phyloP scores from a whole-genome alignment of 1,140 invertebrate genomes.

The Atopsyche davidsoni region DNA sequence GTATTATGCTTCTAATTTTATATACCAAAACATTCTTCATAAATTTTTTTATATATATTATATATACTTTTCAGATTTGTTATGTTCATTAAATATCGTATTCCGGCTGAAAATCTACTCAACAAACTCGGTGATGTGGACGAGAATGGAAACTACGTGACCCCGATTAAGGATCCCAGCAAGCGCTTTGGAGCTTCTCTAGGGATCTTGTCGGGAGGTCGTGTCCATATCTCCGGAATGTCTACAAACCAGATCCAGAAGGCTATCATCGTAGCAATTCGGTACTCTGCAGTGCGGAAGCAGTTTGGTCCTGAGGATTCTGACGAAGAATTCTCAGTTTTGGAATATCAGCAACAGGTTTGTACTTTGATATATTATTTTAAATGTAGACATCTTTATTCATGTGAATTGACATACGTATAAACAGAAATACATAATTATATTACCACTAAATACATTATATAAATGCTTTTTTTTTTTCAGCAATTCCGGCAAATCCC shows the following conservation, averaged over 20 bases:
- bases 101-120: constrained; percentile 71
- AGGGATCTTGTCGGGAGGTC: constrained; percentile 69
- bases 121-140: constrained; percentile 85
- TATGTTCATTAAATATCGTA: constrained; percentile 76
- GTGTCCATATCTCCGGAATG: constrained; percentile 42
- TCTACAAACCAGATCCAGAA: constrained; percentile 60
- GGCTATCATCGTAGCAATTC: constrained; percentile 69
- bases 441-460: not conserved
- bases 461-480: constrained; percentile 29
- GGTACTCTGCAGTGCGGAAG: constrained; percentile 73
- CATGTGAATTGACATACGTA: not conserved
- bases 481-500: constrained; percentile 79
- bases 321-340: constrained; percentile 62
- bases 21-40: too few relatives aligned
- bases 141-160: constrained; percentile 71
- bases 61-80: constrained; percentile 55
- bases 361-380: not conserved
- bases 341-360: constrained; percentile 79
- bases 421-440: not conserved
- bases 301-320: constrained; percentile 66
- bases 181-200: constrained; percentile 76
- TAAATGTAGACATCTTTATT: constrained; percentile 10
- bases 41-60: too few relatives aligned
- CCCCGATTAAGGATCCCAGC: constrained; percentile 65
- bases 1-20: too few relatives aligned